Evolutionary conservation across 1,140 invertebrate species (phyloP), one percentile per base, ranked within the genome.

Genomic region (Pachypeltis micranthus): DNA sequence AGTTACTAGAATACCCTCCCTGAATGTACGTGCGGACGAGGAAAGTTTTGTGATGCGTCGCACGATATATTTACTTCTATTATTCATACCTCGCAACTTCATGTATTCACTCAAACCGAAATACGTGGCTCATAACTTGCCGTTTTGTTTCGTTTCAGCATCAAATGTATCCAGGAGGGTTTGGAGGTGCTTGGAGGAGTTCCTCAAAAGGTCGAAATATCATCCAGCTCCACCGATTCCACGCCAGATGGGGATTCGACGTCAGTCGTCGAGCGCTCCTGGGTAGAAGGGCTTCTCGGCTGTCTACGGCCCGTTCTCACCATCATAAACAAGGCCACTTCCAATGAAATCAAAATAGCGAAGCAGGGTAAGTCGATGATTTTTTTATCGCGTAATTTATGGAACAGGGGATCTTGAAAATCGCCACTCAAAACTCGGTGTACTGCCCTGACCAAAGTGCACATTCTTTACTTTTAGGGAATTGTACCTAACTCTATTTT

Each of bases 301-400:
- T 95, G 91, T 72, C 81, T 95, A 68, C 79, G 87, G 66, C 91
- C 91, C 0, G 84, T 94, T 2, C 83, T 89, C 76, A 87, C 83
- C 21, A 87, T 93, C 65, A 85, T 93, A 25, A 88, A 88, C 24
- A 93, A 92, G 74, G 83, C 85, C 26, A 77, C 80, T 58, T 77
- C 79, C 10, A 80, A 83, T 69, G 85, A 88, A 74, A 79, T 85
- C 66, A 87, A 85, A 74, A 78, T 77, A 63, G 72, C 70, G 65
- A 78, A 75, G 71, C 68, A 73, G 70, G 72, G 77, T 78, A 70
- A 64, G 73, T 73, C 65, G 14, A n/a, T n/a, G n/a, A n/a, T n/a
- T n/a, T n/a, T n/a, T n/a, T n/a, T n/a, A n/a, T n/a, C n/a, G n/a
- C n/a, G n/a, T n/a, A n/a, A n/a, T n/a, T n/a, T n/a, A n/a, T n/a